Conservation (phyloP, 2,888 invertebrate genomes). For the Antheraea assamensis region DNA sequence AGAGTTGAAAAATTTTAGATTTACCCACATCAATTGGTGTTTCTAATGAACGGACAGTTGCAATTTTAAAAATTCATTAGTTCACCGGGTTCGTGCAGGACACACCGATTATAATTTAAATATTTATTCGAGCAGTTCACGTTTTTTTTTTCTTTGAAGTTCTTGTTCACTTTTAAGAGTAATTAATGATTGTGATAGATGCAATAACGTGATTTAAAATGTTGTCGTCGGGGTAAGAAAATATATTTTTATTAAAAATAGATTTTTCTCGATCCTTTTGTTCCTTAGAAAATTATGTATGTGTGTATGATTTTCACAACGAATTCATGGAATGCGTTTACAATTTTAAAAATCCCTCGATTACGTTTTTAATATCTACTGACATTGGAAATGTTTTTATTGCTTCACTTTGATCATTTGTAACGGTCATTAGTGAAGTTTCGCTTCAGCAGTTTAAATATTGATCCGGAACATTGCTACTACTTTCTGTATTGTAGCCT, state of each 20-base stretch:
- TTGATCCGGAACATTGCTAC: background rate
- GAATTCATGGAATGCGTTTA: background rate
- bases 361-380: background rate
- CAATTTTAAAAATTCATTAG: conserved; percentile 59
- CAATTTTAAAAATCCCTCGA: background rate
- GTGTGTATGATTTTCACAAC: background rate
- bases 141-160: conserved; percentile 34
- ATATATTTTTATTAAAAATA: conserved; percentile 11
- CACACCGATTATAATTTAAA: conserved; percentile 44
- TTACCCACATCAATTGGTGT: conserved; percentile 40
- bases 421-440: background rate
- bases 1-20: conserved; percentile 17
- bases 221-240: conserved; percentile 66
- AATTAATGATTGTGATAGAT: conserved; percentile 47
- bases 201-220: conserved; percentile 47
- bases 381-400: conserved; percentile 4
- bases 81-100: conserved; percentile 56
- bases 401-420: background rate
- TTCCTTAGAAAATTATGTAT: too few species aligned
- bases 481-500: background rate
- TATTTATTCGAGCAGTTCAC: conserved; percentile 42
- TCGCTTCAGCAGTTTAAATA: background rate
- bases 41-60: conserved; percentile 28
- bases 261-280: background rate
- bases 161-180: conserved; percentile 32